Evolutionary conservation across 2,113 vertebrate genomes (phyloP).

Genomic region (Tamias sibiricus): DNA sequence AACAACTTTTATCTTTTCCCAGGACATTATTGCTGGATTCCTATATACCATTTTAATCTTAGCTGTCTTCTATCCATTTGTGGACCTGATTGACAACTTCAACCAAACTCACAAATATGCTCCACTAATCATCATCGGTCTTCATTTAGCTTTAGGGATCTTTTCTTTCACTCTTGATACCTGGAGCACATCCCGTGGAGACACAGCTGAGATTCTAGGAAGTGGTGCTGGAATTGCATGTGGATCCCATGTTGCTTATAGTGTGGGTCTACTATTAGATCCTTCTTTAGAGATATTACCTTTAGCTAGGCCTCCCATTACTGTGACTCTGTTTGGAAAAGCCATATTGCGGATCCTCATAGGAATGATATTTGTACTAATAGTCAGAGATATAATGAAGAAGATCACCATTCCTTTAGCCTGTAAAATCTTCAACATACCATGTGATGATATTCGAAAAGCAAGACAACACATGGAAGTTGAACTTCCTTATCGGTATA

Average conservation of each 20-base stretch:
- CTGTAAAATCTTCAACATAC: conserved; percentile 89
- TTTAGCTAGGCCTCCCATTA: conserved; percentile 85
- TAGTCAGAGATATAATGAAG: conserved; percentile 92
- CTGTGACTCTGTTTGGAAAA: conserved; percentile 84
- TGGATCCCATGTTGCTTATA: conserved; percentile 91
- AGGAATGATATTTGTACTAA: conserved; percentile 91
- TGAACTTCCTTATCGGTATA: conserved; percentile 97
- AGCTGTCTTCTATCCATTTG: conserved; percentile 90
- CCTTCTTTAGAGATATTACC: conserved; percentile 87
- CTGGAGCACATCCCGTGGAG: conserved; percentile 97
- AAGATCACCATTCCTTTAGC: conserved; percentile 93
- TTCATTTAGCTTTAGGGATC: conserved; percentile 94
- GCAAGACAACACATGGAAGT: conserved; percentile 96
- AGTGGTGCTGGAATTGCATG: conserved; percentile 95
- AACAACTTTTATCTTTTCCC: conserved; percentile 77
- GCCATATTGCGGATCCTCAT: conserved; percentile 88
- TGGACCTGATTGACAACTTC: conserved; percentile 94
- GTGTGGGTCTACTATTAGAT: conserved; percentile 90
- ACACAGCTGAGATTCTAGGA: conserved; percentile 97
- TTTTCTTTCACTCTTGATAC: conserved; percentile 98
- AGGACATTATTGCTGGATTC: conserved; percentile 96
- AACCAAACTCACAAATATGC: conserved; percentile 92
- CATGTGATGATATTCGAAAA: conserved; percentile 87
- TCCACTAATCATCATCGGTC: conserved; percentile 91
- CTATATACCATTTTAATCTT: conserved; percentile 94